Base-by-base conservation (phyloP, 30 jellyfish, hydroid and myxozoan species). In the Sanderia malayensis region DNA sequence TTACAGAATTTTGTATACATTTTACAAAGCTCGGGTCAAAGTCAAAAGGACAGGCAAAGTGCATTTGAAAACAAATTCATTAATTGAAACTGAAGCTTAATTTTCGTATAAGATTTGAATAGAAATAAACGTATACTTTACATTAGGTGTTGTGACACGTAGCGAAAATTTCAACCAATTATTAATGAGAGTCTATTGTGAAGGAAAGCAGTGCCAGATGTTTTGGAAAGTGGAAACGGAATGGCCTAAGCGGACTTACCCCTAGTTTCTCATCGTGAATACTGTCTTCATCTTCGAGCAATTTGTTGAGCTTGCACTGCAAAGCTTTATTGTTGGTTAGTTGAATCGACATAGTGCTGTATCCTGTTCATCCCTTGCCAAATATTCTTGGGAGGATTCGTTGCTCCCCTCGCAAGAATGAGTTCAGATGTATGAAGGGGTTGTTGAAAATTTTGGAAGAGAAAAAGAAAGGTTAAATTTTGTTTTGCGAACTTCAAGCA, bases 351-450 rank as follows among this genome's bases (percentile, higher is more conserved):
- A 76, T 76, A 66, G 72, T 63, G 66, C 23, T 25, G 67, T 75
- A 64, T 53, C 67, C 61, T 75, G 67, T 52, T 76, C 87, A 76
- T 76, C 74, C 87, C 80, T 61, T 76, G 44, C 32, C 71, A 76
- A 20, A 44, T 33, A 71, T 67, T 75, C 53, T 67, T 61, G 67
- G 67, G 80, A 75, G 47, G 87, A 75, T 55, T 1, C 49, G 30
- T 76, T 76, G 44, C 87, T 44, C 79, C 87, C 47, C 87, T 44
- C 80, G 1, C 85, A 53, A 55, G 64, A 49, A 49, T 18, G 13
- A 13, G n/a, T 41, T 15, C 8, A 19, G 18, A 49, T 15, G 8
- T 49, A 11, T 49, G 64, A 7, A 9, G 23, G 24, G 8, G 25
- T 24, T 4, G 64, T 13, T 6, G 18, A 7, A 49, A 49, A 49